Evolutionary conservation across 2,113 vertebrate species (phyloP).

Genomic region (Rhea pennata): DNA sequence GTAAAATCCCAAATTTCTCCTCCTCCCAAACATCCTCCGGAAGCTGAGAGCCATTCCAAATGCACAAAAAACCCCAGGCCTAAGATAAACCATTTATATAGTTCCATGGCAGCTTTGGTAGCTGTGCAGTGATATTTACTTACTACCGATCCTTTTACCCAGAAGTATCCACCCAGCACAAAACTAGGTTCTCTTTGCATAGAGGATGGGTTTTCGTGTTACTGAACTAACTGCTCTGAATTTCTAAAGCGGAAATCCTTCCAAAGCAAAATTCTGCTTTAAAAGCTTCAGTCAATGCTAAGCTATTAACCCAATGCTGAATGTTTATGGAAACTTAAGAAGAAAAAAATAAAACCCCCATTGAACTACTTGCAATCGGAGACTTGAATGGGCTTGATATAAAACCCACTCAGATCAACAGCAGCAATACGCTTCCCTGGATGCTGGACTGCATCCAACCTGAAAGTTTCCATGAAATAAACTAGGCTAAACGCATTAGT

Average conservation of each 20-base stretch:
- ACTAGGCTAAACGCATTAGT: slow-evolving; percentile 59
- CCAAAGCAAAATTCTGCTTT: background rate
- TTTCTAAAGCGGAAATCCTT: background rate
- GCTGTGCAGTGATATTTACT: background rate
- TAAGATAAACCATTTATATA: rapidly evolving
- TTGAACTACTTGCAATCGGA: slow-evolving; percentile 38
- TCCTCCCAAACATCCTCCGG: background rate
- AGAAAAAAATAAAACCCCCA: slow-evolving; percentile 1
- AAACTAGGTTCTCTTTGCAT: background rate
- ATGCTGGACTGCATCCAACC: slow-evolving; percentile 45
- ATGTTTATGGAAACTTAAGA: slow-evolving; percentile 9
- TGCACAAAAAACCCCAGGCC: background rate
- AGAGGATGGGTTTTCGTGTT: background rate
- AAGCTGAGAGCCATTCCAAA: background rate
- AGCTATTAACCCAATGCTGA: background rate
- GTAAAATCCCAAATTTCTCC: background rate
- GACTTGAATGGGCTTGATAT: slow-evolving; percentile 40
- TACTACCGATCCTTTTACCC: background rate
- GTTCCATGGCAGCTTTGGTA: background rate
- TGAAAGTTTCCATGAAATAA: slow-evolving; percentile 61
- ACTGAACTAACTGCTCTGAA: background rate
- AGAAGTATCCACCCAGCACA: background rate
- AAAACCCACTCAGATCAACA: background rate
- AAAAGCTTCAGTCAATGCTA: background rate
- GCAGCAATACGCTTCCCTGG: slow-evolving; percentile 43